These are phyloP conservation scores for Sula dactylatra DNA, from an alignment of 2,113 vertebrate species.

Conservation along the genomic window DNA sequence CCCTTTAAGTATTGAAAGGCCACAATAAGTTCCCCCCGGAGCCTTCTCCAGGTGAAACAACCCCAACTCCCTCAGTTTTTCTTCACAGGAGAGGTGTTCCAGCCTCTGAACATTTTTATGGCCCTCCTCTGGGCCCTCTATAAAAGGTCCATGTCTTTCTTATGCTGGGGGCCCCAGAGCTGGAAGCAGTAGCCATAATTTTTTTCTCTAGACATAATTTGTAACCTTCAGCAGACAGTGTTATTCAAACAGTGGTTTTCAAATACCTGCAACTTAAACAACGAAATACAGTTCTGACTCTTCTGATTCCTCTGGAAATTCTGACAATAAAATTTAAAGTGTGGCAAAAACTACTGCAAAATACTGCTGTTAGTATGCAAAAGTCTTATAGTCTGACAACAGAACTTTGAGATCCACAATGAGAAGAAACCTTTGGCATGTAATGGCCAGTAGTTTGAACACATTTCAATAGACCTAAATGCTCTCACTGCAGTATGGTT, in stretches of 20 bases:
- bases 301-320: neutral
- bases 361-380: neutral
- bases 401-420: neutral
- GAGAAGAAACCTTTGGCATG: neutral
- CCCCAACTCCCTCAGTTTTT: neutral
- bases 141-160: neutral
- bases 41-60: neutral
- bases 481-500: neutral
- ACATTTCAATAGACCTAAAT: neutral
- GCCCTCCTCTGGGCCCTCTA: neutral
- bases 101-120: neutral
- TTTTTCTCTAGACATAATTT: neutral
- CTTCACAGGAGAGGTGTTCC: neutral
- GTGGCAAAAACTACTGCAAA: neutral
- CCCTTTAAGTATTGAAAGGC: neutral
- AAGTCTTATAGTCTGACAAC: neutral
- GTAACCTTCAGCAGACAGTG: neutral
- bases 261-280: neutral
- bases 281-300: neutral
- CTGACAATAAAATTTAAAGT: neutral
- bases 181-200: neutral
- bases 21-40: neutral
- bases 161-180: neutral
- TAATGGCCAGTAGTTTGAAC: neutral
- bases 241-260: neutral